Evolutionary conservation across 2,888 invertebrate species (phyloP).

Genomic region (Mechanitis mazaeus): DNA sequence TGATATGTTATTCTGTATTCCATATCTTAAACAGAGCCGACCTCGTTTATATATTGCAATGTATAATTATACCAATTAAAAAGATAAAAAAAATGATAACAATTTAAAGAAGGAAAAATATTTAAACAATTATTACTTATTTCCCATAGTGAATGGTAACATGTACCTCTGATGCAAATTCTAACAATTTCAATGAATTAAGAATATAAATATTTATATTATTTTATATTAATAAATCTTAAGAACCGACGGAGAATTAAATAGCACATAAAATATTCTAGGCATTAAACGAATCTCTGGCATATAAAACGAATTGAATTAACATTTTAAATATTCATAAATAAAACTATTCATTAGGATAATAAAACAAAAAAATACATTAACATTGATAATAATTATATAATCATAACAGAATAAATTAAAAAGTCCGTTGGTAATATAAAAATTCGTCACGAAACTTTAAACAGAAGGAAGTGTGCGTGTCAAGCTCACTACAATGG

Average conservation of each 20-base stretch:
- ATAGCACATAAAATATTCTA: slow-evolving; percentile 7
- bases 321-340: slow-evolving; percentile 13
- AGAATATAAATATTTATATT: not conserved
- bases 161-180: too few relatives aligned
- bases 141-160: too few relatives aligned
- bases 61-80: too few relatives aligned
- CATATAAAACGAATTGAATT: slow-evolving; percentile 17
- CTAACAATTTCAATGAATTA: too few relatives aligned
- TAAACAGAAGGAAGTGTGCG: slow-evolving; percentile 50
- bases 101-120: too few relatives aligned
- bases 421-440: slow-evolving; percentile 36
- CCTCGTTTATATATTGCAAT: too few relatives aligned
- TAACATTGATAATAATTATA: slow-evolving; percentile 23
- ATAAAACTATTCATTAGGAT: slow-evolving; percentile 15
- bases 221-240: slow-evolving; percentile 7
- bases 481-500: slow-evolving; percentile 50
- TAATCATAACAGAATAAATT: slow-evolving; percentile 32
- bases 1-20: too few relatives aligned
- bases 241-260: not conserved
- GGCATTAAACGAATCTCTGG: slow-evolving; percentile 6
- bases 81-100: too few relatives aligned
- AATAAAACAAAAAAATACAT: slow-evolving; percentile 23
- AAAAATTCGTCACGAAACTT: slow-evolving; percentile 48
- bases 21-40: too few relatives aligned
- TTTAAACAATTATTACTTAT: too few relatives aligned